Evolutionary conservation across 2,113 vertebrate species (phyloP).

Genomic region (Istiophorus platypterus): DNA sequence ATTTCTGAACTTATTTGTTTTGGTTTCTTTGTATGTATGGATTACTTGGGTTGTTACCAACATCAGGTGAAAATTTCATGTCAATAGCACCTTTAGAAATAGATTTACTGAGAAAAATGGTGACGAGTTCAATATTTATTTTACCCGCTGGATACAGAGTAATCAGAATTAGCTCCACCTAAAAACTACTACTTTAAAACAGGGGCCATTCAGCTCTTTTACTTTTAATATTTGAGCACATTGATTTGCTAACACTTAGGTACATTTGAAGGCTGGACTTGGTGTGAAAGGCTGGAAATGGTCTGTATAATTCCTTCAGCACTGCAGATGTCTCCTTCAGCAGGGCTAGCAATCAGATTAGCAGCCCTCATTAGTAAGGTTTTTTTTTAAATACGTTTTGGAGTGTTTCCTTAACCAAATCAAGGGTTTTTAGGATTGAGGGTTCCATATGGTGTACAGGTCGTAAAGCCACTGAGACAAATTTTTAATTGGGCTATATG

Average conservation of each 20-base stretch:
- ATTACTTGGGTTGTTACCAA: too few relatives aligned
- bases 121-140: too few relatives aligned
- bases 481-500: not conserved
- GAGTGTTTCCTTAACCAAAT: not conserved
- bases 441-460: not conserved
- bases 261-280: not conserved
- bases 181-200: not conserved
- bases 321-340: not conserved
- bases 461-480: not conserved
- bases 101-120: too few relatives aligned
- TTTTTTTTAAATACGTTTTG: too few relatives aligned
- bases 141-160: too few relatives aligned
- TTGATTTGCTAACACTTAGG: not conserved
- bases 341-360: not conserved
- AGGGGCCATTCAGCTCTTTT: not conserved
- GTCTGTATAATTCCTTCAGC: not conserved
- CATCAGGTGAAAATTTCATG: too few relatives aligned
- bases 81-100: too few relatives aligned
- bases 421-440: not conserved
- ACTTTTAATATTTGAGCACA: not conserved
- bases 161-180: too few relatives aligned
- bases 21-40: too few relatives aligned
- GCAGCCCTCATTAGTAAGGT: not conserved
- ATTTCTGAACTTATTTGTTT: too few relatives aligned
- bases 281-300: not conserved